Conservation (phyloP, 2,888 invertebrate species). For the Agelastica alni region DNA sequence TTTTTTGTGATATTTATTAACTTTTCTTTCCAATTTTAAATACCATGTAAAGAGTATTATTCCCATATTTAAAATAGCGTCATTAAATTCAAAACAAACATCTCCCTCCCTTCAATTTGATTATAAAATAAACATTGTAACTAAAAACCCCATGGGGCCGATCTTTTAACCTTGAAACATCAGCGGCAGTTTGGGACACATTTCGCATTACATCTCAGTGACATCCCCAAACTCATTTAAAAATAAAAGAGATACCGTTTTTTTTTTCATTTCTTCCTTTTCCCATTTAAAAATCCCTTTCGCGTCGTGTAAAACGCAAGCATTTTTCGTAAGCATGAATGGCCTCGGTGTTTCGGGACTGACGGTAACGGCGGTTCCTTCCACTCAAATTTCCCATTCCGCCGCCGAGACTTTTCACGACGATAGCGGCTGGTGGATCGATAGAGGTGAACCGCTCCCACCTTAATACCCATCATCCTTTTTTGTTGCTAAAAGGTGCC, state of each 20-base stretch:
- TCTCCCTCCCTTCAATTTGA: no score
- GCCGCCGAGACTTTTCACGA: background rate
- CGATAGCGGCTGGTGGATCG: background rate
- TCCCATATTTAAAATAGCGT: no score
- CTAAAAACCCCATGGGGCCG: background rate
- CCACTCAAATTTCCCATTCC: slow-evolving; percentile 2
- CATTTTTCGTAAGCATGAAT: slow-evolving; percentile 2
- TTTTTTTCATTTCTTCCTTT: background rate
- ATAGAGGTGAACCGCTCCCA: background rate
- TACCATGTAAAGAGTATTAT: no score
- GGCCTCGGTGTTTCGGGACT: background rate
- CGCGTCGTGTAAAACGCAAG: background rate
- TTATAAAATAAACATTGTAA: no score
- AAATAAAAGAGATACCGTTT: background rate
- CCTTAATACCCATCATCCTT: background rate
- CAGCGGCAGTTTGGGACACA: background rate
- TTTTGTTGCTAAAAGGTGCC: no score
- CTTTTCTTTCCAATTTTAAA: no score
- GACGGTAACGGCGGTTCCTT: background rate
- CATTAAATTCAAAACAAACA: no score
- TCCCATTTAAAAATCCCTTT: background rate
- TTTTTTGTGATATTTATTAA: no score
- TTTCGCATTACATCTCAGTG: background rate
- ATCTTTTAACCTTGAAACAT: background rate
- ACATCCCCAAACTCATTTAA: background rate